These are phyloP conservation scores for Hyperoplus immaculatus DNA, from an alignment of 2,797 vertebrate species.

Conservation along the genomic window DNA sequence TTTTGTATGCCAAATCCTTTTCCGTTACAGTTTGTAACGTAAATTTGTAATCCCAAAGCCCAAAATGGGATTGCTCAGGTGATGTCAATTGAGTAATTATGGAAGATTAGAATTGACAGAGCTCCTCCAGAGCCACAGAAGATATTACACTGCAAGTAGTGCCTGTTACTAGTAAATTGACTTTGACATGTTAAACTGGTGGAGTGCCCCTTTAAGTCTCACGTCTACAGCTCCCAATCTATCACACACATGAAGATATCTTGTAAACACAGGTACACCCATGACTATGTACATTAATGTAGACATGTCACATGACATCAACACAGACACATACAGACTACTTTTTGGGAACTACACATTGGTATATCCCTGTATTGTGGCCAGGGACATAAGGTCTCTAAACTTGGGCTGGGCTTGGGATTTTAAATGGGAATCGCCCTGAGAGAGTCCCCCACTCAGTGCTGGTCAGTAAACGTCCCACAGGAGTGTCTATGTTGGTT, in stretches of 20 bases:
- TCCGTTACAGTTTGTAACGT: neutral
- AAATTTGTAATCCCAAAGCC: conserved; percentile 1
- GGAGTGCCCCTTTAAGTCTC: conserved; percentile 14
- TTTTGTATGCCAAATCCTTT: neutral
- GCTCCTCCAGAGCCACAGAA: conserved; percentile 21
- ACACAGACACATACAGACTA: neutral
- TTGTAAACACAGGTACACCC: neutral
- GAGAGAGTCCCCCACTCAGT: conserved; percentile 27
- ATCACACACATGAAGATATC: neutral
- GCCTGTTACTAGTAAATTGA: neutral
- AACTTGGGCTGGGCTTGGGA: conserved; percentile 24
- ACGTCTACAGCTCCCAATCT: conserved; percentile 3
- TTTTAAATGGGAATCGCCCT: conserved; percentile 27
- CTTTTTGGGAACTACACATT: neutral
- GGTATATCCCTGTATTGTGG: conserved; percentile 10
- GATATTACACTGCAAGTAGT: conserved; percentile 3
- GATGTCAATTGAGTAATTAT: conserved; percentile 21
- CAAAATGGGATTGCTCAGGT: conserved; percentile 8
- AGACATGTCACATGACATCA: neutral
- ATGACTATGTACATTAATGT: neutral
- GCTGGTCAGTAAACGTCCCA: conserved; percentile 48
- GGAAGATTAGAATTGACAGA: neutral
- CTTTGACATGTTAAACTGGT: conserved; percentile 19
- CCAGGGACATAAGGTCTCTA: conserved; percentile 9
- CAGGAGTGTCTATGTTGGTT: conserved; percentile 29